Conservation (phyloP, 2,113 vertebrate species). For the Herpailurus yagouaroundi region DNA sequence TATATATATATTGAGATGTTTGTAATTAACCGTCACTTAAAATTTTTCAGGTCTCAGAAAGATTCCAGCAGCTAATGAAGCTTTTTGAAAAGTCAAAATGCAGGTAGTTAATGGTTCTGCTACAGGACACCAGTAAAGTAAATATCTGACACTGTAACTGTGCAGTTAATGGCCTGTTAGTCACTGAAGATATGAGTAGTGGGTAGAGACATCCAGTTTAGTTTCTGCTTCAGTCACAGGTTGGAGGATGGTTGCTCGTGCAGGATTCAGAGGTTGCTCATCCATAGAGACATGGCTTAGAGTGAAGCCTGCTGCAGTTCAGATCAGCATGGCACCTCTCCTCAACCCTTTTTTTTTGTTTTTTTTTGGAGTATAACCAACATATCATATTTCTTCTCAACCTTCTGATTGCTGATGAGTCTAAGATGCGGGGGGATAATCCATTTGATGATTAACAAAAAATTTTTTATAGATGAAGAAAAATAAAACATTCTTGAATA, state of each 20-base stretch:
- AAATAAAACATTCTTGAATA: conserved; percentile 43
- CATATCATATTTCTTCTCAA: not conserved
- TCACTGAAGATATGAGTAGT: conserved; percentile 13
- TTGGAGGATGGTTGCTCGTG: not conserved
- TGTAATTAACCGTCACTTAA: conserved; percentile 44
- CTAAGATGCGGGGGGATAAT: not conserved
- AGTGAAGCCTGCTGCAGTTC: not conserved
- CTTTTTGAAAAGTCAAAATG: conserved; percentile 95
- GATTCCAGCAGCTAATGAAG: conserved; percentile 96
- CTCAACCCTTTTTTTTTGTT: not conserved
- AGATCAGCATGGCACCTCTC: conserved; percentile 15
- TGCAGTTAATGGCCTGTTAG: not conserved
- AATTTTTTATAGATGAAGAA: conserved; percentile 15
- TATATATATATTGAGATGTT: not conserved
- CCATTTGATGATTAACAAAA: conserved; percentile 38
- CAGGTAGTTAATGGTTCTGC: conserved; percentile 82
- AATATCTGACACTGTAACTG: conserved; percentile 41
- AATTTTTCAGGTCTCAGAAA: conserved; percentile 92
- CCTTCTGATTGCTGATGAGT: conserved; percentile 7
- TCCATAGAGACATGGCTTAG: not conserved
- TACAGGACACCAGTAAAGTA: conserved; percentile 56
- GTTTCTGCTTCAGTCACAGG: conserved; percentile 6
- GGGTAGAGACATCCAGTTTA: conserved; percentile 5
- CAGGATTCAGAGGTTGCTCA: not conserved
- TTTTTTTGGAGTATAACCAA: not conserved